These are phyloP conservation scores for Calephelis perditalis DNA, from an alignment of 2,888 invertebrate genomes.

Conservation along the genomic window DNA sequence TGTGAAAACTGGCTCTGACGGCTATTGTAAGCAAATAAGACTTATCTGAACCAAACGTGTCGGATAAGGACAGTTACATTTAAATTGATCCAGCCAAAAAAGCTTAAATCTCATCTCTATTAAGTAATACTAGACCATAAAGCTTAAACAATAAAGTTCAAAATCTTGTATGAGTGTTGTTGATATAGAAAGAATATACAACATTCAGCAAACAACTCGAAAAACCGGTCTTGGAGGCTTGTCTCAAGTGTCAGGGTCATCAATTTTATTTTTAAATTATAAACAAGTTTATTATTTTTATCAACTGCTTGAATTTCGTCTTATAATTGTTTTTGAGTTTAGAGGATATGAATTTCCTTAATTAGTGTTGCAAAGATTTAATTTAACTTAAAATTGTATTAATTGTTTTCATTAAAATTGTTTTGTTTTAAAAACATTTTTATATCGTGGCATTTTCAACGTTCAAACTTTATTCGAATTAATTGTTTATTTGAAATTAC, in stretches of 20 bases:
- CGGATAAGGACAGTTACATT: constrained; percentile 18
- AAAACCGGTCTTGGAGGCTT: constrained; percentile 62
- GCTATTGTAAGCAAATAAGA: constrained; percentile 42
- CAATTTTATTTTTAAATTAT: constrained; percentile 33
- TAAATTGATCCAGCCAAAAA: background rate
- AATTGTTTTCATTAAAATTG: no score
- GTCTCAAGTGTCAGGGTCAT: constrained; percentile 52
- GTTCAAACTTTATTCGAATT: no score
- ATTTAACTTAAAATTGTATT: no score
- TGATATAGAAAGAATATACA: background rate
- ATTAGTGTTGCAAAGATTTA: background rate
- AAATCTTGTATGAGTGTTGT: background rate
- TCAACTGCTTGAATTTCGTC: background rate
- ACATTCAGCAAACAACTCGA: constrained; percentile 37
- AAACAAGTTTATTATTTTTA: constrained; percentile 3
- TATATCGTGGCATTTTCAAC: no score
- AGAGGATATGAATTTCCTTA: constrained; percentile 3
- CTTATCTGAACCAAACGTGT: constrained; percentile 24
- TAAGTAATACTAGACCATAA: background rate
- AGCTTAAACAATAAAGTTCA: background rate
- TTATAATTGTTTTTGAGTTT: constrained; percentile 7
- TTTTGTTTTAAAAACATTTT: no score
- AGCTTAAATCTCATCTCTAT: background rate
- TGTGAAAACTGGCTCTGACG: constrained; percentile 62
- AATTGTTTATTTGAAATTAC: no score